These are phyloP conservation scores for Falco columbarius DNA, from an alignment of 2,797 vertebrate species.

Conservation along the genomic window DNA sequence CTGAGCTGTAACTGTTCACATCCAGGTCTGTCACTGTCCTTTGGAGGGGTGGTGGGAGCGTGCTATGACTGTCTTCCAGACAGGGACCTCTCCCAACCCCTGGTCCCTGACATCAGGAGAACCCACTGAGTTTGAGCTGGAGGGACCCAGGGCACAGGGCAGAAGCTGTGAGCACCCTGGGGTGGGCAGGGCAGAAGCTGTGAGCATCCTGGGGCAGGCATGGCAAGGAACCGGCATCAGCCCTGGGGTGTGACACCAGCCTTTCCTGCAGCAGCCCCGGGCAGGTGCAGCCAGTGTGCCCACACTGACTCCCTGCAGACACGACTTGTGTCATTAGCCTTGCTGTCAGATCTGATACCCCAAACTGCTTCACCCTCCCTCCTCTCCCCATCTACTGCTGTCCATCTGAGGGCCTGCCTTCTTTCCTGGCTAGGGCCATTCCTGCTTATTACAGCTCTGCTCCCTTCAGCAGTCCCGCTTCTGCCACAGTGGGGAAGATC, in stretches of 20 bases:
- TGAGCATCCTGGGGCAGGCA: background rate
- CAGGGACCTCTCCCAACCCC: background rate
- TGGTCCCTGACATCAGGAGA: background rate
- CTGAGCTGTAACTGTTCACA: background rate
- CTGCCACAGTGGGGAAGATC: background rate
- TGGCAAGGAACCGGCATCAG: background rate
- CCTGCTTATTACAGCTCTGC: background rate
- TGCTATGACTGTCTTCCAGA: rapidly evolving
- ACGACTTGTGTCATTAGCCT: background rate
- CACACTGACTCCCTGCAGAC: background rate
- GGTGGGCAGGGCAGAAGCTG: too few relatives aligned
- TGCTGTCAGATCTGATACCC: background rate
- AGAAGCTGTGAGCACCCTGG: background rate
- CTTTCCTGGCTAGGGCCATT: background rate
- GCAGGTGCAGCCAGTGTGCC: rapidly evolving
- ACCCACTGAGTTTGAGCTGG: background rate
- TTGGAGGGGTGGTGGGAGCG: background rate
- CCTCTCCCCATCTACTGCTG: background rate
- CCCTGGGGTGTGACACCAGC: background rate
- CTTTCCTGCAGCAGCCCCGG: background rate
- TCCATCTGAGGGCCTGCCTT: background rate
- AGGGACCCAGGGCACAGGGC: background rate
- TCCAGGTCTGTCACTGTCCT: background rate
- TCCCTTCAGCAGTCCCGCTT: background rate
- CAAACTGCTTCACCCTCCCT: background rate